Evolutionary conservation across 2,797 vertebrate genomes (phyloP), one percentile per base, ranked within the genome.

Genomic region (Cyprinella venusta): DNA sequence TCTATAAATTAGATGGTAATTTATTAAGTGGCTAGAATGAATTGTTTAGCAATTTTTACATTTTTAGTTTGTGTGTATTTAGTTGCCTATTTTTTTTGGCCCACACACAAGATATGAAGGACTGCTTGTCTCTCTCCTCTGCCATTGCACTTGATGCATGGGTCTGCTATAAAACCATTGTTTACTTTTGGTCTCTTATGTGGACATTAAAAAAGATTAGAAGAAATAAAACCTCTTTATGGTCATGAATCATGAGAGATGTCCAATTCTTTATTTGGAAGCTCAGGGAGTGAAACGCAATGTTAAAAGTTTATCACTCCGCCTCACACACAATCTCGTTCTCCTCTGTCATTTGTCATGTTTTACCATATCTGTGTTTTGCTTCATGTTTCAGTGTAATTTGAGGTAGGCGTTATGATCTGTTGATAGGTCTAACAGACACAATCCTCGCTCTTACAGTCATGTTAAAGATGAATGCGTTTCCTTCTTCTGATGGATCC

Each of bases 401-500:
- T 82, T 79, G 75, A 79, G 70, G 69, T 61, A 76, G 48, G 76
- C 79, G 1, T 63, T 80, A 72, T 76, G 79, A 76, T 64, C 48
- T 54, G 77, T n/a, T 79, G 78, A 83, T 82, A 71, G 38, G 63
- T 82, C 54, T 79, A 70, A 45, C 82, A 86, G 70, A 61, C 75
- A 38, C 72, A 68, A 42, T 74, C 50, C 24, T 85, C 59, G 61
- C 26, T 74, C 48, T 76, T 65, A 56, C 16, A 71, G 72, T 75
- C 67, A 75, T 52, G 52, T 21, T 48, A 33, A 52, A 81, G 80
- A 85, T 88, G 45, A 86, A 84, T 71, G 80, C 10, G 33, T 74
- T 81, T 81, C 63, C 61, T 77, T 77, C 52, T 67, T 50, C 30
- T 82, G 82, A 82, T 81, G 52, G 59, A 77, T 86, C 76, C 76